Percentiles rank a stretch among this genome's conserved stretches.
Conservation (phyloP, 1,140 invertebrate genomes). For the Pseudachorutes palmiensis region DNA sequence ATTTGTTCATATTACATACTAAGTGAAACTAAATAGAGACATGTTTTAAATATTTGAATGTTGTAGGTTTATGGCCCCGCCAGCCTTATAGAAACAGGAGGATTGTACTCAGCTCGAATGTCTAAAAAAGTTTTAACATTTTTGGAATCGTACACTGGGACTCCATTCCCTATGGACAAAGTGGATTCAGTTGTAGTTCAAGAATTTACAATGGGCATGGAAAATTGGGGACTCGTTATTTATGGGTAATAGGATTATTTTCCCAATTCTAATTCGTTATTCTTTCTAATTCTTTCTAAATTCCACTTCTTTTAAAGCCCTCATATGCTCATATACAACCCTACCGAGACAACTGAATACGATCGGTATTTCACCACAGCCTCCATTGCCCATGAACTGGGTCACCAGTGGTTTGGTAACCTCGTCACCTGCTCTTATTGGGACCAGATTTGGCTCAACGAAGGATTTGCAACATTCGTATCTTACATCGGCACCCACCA, state of each 20-base stretch:
- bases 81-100: too few species aligned
- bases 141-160: slow-evolving; percentile 87
- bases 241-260: slow-evolving; percentile 39
- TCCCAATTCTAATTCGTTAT: background rate
- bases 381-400: slow-evolving; percentile 24
- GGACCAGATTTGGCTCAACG: slow-evolving; percentile 38
- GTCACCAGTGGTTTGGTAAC: slow-evolving; percentile 37
- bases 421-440: slow-evolving; percentile 40
- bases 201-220: slow-evolving; percentile 61
- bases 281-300: slow-evolving; percentile 19
- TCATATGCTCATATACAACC: slow-evolving; percentile 17
- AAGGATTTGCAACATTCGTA: slow-evolving; percentile 41
- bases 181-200: slow-evolving; percentile 90
- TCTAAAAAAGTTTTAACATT: slow-evolving; percentile 76
- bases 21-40: too few species aligned
- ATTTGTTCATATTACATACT: too few species aligned
- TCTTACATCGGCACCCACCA: slow-evolving; percentile 37
- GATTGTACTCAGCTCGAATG: slow-evolving; percentile 78
- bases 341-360: background rate
- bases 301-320: background rate
- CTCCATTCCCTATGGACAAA: slow-evolving; percentile 90
- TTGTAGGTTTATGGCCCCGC: too few species aligned
- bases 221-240: slow-evolving; percentile 50
- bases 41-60: too few species aligned
- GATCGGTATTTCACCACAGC: background rate